Evolutionary conservation across 2,113 vertebrate species (phyloP).

Genomic region (Plecotus auritus): DNA sequence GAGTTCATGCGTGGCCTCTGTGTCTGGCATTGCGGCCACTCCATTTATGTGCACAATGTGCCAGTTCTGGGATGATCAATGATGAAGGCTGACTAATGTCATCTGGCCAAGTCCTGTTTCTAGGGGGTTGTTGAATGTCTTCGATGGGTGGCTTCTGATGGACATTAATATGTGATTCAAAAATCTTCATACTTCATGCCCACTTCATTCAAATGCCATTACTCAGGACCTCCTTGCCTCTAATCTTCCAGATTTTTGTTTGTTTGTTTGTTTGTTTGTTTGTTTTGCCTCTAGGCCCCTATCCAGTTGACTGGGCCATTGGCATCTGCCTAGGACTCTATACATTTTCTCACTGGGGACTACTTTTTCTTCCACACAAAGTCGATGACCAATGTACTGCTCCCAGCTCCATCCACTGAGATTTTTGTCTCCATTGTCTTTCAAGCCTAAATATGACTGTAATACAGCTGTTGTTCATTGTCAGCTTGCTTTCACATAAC

Average conservation of each 20-base stretch:
- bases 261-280: not conserved
- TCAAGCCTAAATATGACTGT: not conserved
- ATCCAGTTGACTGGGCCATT: not conserved
- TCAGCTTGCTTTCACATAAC: not conserved
- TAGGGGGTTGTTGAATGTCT: not conserved
- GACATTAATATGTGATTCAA: not conserved
- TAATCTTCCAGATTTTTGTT: not conserved
- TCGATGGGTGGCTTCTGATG: not conserved
- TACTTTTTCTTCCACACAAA: not conserved
- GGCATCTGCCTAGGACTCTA: not conserved
- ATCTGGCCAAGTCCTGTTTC: not conserved
- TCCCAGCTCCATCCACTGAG: not conserved
- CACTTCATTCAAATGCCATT: not conserved
- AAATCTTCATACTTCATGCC: not conserved
- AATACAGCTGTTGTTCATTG: not conserved
- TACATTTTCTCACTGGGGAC: not conserved
- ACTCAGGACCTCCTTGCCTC: not conserved
- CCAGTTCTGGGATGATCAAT: not conserved
- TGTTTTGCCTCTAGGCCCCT: not conserved
- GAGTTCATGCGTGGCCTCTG: too few species aligned
- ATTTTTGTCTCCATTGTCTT: not conserved
- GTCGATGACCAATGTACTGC: not conserved
- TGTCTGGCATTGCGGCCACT: not conserved
- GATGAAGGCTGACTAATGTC: not conserved
- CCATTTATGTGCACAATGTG: not conserved